Evolutionary conservation across 2,888 invertebrate genomes (phyloP).

Genomic region (Ceratothoa steindachneri): DNA sequence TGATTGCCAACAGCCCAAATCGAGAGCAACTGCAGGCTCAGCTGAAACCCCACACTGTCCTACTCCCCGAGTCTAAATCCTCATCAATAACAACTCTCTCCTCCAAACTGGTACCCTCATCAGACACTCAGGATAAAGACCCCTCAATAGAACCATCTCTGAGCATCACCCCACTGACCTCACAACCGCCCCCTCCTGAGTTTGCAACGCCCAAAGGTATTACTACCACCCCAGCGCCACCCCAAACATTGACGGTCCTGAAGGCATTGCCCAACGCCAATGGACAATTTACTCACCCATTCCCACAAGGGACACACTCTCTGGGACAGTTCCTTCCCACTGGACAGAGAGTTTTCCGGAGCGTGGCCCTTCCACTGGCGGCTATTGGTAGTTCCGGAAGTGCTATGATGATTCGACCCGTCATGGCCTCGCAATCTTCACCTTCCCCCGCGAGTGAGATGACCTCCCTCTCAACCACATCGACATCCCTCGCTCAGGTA

Average conservation of each 20-base stretch:
- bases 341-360: not conserved
- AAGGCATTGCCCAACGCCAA: conserved; percentile 19
- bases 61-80: conserved; percentile 34
- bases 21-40: conserved; percentile 43
- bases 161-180: not conserved
- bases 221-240: not conserved
- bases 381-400: conserved; percentile 1
- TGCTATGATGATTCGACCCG: conserved; percentile 2
- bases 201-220: not conserved
- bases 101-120: not conserved
- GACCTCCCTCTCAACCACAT: not conserved
- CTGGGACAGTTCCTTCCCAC: not conserved
- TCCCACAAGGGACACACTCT: conserved; percentile 1
- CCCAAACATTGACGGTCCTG: conserved; percentile 38
- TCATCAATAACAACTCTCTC: not conserved
- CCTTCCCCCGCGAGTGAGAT: not conserved
- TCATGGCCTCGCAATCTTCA: not conserved
- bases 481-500: not conserved
- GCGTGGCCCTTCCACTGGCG: not conserved
- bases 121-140: not conserved
- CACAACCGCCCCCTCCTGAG: not conserved
- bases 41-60: conserved; percentile 33
- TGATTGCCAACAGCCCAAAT: conserved; percentile 57
- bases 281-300: not conserved
- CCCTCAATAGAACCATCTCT: not conserved